Conservation (phyloP, 2,113 vertebrate genomes). For the Capreolus pygargus region DNA sequence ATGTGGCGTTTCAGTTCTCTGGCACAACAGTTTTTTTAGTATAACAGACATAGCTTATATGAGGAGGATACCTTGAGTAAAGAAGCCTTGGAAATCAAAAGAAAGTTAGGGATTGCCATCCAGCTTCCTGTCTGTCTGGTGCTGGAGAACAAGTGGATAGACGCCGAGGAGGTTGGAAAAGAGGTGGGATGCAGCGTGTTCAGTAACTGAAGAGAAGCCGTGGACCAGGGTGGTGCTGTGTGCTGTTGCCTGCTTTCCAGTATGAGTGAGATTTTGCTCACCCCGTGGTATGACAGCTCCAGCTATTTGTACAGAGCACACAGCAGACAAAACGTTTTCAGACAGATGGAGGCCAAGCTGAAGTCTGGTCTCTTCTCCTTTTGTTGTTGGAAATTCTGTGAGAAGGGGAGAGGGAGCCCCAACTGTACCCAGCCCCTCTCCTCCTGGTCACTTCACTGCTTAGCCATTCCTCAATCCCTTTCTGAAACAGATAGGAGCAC, state of each 20-base stretch:
- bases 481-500: too few relatives aligned
- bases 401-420: not conserved
- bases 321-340: not conserved
- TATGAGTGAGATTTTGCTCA: not conserved
- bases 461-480: not conserved
- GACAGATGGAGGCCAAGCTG: not conserved
- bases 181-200: not conserved
- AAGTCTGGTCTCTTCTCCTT: not conserved
- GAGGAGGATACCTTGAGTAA: not conserved
- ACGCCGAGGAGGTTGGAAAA: not conserved
- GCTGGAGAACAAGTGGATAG: not conserved
- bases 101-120: not conserved
- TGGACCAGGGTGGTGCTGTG: not conserved
- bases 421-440: fast-evolving
- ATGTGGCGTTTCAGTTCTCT: not conserved
- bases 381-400: not conserved
- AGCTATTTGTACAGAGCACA: not conserved
- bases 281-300: not conserved
- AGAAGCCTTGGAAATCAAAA: not conserved
- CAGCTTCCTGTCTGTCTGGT: not conserved
- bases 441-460: not conserved
- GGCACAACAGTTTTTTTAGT: not conserved
- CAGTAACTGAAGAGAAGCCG: not conserved
- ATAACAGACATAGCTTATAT: not conserved
- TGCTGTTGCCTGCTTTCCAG: not conserved